phyloP scores from a whole-genome alignment of 2,113 vertebrate species.

The Mesoclemmys tuberculata region DNA sequence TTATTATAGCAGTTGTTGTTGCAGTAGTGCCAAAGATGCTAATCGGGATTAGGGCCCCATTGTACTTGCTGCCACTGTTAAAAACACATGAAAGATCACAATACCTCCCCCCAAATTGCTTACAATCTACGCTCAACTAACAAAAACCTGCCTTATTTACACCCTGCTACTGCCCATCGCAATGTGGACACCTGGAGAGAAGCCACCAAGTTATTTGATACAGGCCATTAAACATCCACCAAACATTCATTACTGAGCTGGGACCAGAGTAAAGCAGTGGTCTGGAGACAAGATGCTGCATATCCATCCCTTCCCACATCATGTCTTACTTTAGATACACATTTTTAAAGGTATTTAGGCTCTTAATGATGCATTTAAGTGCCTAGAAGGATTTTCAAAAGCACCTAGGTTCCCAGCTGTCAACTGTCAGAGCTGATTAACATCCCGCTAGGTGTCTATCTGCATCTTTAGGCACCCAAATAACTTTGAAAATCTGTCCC shows the following conservation, averaged over 20 bases:
- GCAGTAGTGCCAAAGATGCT: neutral
- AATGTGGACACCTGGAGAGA: constrained; percentile 39
- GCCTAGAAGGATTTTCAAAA: neutral
- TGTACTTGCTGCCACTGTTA: neutral
- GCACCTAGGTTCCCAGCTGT: neutral
- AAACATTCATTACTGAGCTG: constrained; percentile 23
- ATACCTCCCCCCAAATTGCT: neutral
- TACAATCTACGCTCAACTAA: neutral
- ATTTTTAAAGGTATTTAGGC: neutral
- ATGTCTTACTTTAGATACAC: neutral
- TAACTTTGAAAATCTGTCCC: neutral
- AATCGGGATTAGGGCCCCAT: neutral
- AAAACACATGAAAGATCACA: neutral
- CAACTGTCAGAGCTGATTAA: neutral
- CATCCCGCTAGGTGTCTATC: neutral
- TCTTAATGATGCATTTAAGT: neutral
- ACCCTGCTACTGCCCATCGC: neutral
- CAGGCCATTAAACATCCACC: constrained; percentile 47
- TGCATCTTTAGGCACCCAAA: neutral
- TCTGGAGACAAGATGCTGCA: constrained; percentile 42
- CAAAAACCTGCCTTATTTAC: neutral
- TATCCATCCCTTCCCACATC: neutral
- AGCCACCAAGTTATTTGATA: constrained; percentile 37
- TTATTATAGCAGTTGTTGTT: neutral
- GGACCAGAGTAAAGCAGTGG: constrained; percentile 10